phyloP scores from a whole-genome alignment of 2,888 invertebrate genomes.

The Cerceris rybyensis region DNA sequence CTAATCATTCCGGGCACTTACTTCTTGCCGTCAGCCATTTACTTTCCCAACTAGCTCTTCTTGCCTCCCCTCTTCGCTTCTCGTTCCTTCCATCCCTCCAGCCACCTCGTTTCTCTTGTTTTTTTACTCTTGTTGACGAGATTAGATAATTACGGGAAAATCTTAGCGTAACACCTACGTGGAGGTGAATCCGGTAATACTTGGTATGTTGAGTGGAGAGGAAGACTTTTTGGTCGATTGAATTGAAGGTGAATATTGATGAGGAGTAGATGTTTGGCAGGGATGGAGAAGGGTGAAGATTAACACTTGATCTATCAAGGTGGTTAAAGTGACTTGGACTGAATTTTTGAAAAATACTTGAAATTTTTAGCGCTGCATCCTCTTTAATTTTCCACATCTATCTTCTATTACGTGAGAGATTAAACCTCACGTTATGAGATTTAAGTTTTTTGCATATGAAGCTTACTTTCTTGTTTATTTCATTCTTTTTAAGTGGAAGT shows the following conservation, averaged over 20 bases:
- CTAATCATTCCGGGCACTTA: slow-evolving; percentile 71
- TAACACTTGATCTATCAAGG: too few species aligned
- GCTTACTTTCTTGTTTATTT: too few species aligned
- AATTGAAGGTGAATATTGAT: slow-evolving; percentile 21
- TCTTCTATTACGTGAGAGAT: too few species aligned
- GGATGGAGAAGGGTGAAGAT: too few species aligned
- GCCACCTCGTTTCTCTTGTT: background rate
- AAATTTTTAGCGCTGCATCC: too few species aligned
- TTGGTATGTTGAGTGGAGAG: background rate
- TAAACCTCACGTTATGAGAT: too few species aligned
- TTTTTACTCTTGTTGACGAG: slow-evolving; percentile 22
- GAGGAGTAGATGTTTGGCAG: too few species aligned
- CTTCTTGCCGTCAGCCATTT: slow-evolving; percentile 70
- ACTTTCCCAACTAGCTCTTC: slow-evolving; percentile 68
- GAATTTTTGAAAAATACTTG: too few species aligned
- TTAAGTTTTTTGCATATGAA: too few species aligned
- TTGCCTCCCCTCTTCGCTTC: slow-evolving; percentile 32
- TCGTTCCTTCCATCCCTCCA: background rate
- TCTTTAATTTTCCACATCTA: too few species aligned
- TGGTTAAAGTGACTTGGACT: too few species aligned
- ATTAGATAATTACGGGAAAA: slow-evolving; percentile 71
- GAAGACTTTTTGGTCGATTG: slow-evolving; percentile 23
- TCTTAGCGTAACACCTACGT: slow-evolving; percentile 58
- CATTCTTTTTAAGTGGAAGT: too few species aligned
- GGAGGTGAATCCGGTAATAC: slow-evolving; percentile 35